Evolutionary conservation across 2,113 vertebrate species (phyloP).

Genomic region (Limnothrissa miodon): DNA sequence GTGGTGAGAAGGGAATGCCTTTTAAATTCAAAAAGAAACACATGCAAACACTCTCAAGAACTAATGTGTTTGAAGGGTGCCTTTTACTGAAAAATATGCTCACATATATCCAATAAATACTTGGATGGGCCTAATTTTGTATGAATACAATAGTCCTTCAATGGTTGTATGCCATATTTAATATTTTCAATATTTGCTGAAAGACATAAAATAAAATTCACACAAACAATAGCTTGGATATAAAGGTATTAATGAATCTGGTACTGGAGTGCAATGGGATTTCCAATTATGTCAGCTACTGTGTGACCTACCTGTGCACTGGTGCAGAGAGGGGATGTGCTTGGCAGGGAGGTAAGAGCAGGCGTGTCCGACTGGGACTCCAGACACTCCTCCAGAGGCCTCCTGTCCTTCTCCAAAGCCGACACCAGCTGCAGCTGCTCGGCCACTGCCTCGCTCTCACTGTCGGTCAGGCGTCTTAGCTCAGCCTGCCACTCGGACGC

Average conservation of each 20-base stretch:
- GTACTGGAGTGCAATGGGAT: not conserved
- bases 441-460: constrained; percentile 61
- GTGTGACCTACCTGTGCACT: not conserved
- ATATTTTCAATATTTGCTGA: no score
- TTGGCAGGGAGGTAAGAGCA: constrained; percentile 25
- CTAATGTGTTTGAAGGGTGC: no score
- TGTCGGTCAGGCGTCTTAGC: constrained; percentile 61
- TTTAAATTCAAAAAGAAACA: no score
- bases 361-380: constrained; percentile 78
- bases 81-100: no score
- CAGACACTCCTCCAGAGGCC: constrained; percentile 66
- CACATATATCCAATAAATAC: no score
- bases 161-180: no score
- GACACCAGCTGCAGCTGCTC: constrained; percentile 71
- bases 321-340: constrained; percentile 64
- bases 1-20: not conserved
- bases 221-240: no score
- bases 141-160: no score
- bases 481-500: constrained; percentile 43
- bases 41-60: no score
- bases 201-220: no score
- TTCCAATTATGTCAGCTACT: not conserved
- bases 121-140: no score
- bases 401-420: constrained; percentile 68
- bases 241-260: no score